Conservation (phyloP, 2,797 vertebrate genomes). For the Glossophaga mutica region DNA sequence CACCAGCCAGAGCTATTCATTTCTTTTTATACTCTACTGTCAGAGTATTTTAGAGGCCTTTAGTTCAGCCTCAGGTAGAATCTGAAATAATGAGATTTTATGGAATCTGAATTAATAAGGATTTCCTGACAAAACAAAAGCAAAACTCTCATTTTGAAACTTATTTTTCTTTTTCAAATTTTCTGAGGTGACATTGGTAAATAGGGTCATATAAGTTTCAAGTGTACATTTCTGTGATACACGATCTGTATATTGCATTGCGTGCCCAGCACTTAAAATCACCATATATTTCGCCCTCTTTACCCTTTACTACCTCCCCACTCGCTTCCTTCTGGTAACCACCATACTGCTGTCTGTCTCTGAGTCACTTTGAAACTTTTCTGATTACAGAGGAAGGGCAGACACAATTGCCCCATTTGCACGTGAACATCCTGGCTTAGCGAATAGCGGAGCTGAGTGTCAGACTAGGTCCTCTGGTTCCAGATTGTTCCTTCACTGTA, state of each 20-base stretch:
- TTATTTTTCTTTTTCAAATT: neutral
- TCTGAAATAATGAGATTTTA: constrained; percentile 17
- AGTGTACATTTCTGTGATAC: too few species aligned
- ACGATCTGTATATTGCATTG: neutral
- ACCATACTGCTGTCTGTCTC: neutral
- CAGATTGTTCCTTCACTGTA: neutral
- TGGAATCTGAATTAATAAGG: neutral
- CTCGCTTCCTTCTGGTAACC: too few species aligned
- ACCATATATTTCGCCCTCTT: neutral
- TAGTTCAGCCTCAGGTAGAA: constrained; percentile 21
- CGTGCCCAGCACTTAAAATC: neutral
- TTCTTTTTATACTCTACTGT: neutral
- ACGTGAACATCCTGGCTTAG: neutral
- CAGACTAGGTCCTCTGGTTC: neutral
- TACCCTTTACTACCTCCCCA: neutral
- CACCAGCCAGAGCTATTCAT: neutral
- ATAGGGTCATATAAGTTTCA: too few species aligned
- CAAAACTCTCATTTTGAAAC: neutral
- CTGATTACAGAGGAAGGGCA: neutral
- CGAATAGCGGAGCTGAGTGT: neutral
- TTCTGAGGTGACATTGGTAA: neutral
- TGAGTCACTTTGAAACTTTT: constrained; percentile 2
- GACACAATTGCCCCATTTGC: neutral
- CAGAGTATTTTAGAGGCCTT: constrained; percentile 24
- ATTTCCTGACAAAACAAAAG: constrained; percentile 8